These are phyloP conservation scores for Anguilla obscura DNA, from an alignment of 2,797 vertebrate species.

Conservation along the genomic window DNA sequence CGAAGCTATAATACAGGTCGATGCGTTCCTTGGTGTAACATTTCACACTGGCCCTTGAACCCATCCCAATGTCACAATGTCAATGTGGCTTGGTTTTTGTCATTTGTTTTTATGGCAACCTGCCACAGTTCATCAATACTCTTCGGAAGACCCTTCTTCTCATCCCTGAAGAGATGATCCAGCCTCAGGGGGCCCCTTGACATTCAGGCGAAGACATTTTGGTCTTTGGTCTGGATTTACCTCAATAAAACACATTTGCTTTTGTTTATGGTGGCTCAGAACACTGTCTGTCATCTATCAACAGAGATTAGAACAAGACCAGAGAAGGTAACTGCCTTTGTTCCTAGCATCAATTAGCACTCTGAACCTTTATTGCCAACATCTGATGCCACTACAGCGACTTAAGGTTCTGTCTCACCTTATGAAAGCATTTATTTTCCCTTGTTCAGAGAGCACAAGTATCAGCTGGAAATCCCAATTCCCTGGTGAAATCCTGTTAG, in stretches of 20 bases:
- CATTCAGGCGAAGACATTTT: neutral
- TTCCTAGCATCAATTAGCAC: conserved; percentile 27
- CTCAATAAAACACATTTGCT: conserved; percentile 19
- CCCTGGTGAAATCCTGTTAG: conserved; percentile 32
- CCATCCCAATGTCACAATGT: neutral
- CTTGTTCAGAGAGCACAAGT: conserved; percentile 13
- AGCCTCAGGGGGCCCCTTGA: conserved; percentile 10
- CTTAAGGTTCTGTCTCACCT: conserved; percentile 4
- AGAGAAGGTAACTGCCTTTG: conserved; percentile 24
- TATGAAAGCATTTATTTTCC: conserved; percentile 25
- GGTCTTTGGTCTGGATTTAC: neutral
- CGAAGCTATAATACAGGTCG: neutral
- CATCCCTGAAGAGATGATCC: neutral
- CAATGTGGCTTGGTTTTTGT: neutral
- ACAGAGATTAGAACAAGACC: conserved; percentile 26
- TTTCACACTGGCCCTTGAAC: neutral
- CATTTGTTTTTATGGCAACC: neutral
- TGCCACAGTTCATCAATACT: conserved; percentile 13
- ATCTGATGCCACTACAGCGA: neutral
- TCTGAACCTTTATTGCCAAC: conserved; percentile 11
- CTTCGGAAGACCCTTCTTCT: neutral
- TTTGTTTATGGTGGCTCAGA: conserved; percentile 9
- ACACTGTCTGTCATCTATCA: conserved; percentile 14
- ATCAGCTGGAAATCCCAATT: conserved; percentile 19
- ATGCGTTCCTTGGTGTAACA: neutral